Base-by-base conservation (phyloP, 2,888 invertebrate species). In the Caradrina clavipalpis region DNA sequence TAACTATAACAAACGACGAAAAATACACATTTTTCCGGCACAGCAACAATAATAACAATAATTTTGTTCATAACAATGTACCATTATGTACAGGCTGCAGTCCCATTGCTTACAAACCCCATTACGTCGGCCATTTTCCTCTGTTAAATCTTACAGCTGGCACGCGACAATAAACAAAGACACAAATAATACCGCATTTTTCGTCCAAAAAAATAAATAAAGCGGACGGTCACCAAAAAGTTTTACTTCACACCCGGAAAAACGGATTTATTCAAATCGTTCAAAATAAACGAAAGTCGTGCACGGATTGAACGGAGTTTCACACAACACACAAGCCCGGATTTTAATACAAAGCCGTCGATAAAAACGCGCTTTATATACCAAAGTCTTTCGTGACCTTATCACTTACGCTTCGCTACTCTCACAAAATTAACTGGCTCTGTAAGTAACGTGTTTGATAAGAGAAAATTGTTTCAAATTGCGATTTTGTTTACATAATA, bases 401-500 rank as follows among this genome's bases (percentile, higher is more conserved):
- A 83, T 83, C 84, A 78, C 56, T 78, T 75, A 73, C 69, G 71
- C 75, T 71, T 71, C 65, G 58, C 35, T 74, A 56, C 67, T 65
- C 64, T 64, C 42, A 21, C 55, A 26, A 76, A 80, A 77, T 82
- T 79, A 82, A 73, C 84, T 69, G 67, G 56, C 59, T 60, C 26
- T 60, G 59, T 68, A 76, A 77, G 66, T 75, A 69, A 77, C 45
- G 63, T 51, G 59, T 65, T 58, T 65, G 74, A 80, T 82, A 81
- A 75, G 73, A 59, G 83, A 70, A 78, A 78, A 78, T 85, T 73
- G 71, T 55, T 76, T 50, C 64, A 73, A 69, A 77, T 78, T 71
- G 66, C 67, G 70, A 79, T 83, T 76, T 83, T 73, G 76, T 83
- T 79, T 81, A 76, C 59, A 35, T 68, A 75, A 74, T 75, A 77